Evolutionary conservation across 2,113 vertebrate genomes (phyloP), one percentile per base, ranked within the genome.

Genomic region (Petrocephalus microphthalmus): DNA sequence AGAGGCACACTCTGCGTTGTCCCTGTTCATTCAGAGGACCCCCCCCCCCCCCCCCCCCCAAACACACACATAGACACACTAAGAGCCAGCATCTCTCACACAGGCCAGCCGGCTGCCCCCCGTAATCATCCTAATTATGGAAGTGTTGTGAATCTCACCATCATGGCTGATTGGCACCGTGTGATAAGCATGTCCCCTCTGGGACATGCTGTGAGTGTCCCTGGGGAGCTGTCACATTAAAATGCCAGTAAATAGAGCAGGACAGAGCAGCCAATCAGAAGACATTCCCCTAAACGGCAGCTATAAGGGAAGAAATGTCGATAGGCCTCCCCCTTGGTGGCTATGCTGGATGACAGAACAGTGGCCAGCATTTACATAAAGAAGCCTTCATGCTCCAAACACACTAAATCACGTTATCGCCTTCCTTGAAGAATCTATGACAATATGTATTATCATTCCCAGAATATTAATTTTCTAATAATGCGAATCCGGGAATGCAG

Each of bases 61-160:
- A 6, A 33, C 7, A 11, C 20, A 37, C 67, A 74, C 5, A 13
- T n/a, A 60, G 22, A 56, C 42, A 64, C 42, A 37, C 54, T 88
- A 88, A 84, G 60, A 20, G 60, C 78, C 51, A 81, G 81, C 29
- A 57, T 88, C 54, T 22, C 42, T 88, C 87, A 88, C 78, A 57
- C 74, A 10, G 81, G 87, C 17, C 87, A 56, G 53, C 56, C 49
- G 29, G 49, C 53, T 54, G 53, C 53, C 33, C 54, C 42, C 15
- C 4, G 20, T 88, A 71, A 85, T 88, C 82, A 88, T 84, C n/a
- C 25, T 67, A 85, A 88, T 71, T 88, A 85, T 22, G 45, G 33
- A 45, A 49, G 42, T 19, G 78, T 47, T 71, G n/a, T 20, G 37
- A 42, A 45, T 45, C n/a, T 74, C 57, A 57, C 56, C 82, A 49